These are phyloP conservation scores for Paracanthobrama guichenoti DNA, from an alignment of 2,113 vertebrate genomes.

Conservation along the genomic window DNA sequence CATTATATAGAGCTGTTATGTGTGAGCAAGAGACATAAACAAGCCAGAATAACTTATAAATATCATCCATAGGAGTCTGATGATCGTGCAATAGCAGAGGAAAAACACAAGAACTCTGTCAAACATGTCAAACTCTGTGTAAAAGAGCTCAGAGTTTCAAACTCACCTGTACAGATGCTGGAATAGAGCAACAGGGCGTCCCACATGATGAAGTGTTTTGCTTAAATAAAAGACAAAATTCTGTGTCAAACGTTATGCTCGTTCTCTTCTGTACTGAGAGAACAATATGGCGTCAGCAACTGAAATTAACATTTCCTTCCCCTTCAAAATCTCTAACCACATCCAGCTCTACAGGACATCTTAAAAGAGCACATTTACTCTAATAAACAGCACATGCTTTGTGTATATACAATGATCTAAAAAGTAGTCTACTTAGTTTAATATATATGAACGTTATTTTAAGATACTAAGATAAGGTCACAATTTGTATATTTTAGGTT, in stretches of 20 bases:
- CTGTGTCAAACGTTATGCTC: background rate
- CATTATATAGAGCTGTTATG: background rate
- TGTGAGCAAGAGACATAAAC: too few species aligned
- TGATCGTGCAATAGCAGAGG: too few species aligned
- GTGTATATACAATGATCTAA: too few species aligned
- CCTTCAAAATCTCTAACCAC: background rate
- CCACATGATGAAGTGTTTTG: background rate
- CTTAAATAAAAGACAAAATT: background rate
- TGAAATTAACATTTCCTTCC: background rate
- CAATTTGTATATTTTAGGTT: background rate
- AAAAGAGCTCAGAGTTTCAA: background rate
- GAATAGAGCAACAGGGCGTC: background rate
- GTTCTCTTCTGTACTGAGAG: background rate
- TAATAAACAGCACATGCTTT: background rate
- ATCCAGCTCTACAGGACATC: background rate
- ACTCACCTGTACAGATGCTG: conserved; percentile 19
- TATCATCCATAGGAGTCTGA: too few species aligned
- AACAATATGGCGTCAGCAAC: background rate
- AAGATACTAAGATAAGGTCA: too few species aligned
- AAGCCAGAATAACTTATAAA: too few species aligned
- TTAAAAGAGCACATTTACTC: background rate
- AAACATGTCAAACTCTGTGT: too few species aligned
- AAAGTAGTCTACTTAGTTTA: too few species aligned
- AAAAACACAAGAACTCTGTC: too few species aligned
- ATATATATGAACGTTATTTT: too few species aligned